Evolutionary conservation across 2,888 invertebrate species (phyloP).

Genomic region (Dorcus hopei): DNA sequence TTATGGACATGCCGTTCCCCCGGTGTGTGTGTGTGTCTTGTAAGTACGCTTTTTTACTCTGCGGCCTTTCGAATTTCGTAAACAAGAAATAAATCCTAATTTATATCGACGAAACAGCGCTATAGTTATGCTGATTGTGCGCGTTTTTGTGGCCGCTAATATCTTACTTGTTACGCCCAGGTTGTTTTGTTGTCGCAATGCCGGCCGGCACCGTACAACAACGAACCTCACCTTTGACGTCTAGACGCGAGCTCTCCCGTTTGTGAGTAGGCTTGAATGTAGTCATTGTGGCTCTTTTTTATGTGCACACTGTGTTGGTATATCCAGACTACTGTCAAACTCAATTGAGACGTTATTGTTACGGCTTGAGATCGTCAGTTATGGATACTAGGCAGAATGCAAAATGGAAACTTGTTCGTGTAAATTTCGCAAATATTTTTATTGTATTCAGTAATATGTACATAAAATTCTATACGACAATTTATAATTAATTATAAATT

Average conservation of each 20-base stretch:
- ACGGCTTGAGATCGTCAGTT: no score
- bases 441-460: no score
- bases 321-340: conserved; percentile 9
- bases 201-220: not conserved
- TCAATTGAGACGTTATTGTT: conserved; percentile 8
- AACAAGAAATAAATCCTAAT: not conserved
- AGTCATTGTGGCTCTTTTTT: conserved; percentile 3
- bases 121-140: not conserved
- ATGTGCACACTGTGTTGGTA: conserved; percentile 3
- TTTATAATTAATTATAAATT: no score
- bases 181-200: not conserved
- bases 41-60: no score
- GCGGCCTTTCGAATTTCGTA: not conserved
- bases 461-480: no score
- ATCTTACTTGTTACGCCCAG: conserved; percentile 4
- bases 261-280: conserved; percentile 6
- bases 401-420: no score
- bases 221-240: conserved; percentile 6
- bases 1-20: no score
- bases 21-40: no score
- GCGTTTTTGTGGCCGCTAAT: not conserved
- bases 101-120: not conserved
- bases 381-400: no score
- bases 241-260: not conserved
- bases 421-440: no score